Percentiles rank a stretch among this genome's conserved stretches.
Conservation (phyloP, 2,888 invertebrate species). For the Metallyticus violacea region DNA sequence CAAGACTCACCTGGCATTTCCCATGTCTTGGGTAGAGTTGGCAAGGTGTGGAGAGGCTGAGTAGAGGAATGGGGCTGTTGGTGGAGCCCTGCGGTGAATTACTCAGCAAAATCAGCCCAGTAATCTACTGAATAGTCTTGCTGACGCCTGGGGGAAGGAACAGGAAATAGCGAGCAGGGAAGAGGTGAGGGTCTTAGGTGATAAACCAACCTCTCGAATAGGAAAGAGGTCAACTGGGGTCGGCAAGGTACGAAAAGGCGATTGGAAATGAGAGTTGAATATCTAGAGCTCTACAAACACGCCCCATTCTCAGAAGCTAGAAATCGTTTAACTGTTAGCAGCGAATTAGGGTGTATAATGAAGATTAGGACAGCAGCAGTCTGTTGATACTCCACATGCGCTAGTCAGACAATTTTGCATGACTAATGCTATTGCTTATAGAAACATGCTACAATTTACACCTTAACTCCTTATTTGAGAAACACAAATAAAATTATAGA, state of each 20-base stretch:
- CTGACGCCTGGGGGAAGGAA: constrained; percentile 9
- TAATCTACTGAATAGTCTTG: constrained; percentile 18
- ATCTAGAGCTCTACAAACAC: too few relatives aligned
- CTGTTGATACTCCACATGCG: too few relatives aligned
- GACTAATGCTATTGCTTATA: too few relatives aligned
- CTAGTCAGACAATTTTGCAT: too few relatives aligned
- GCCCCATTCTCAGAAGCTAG: not conserved
- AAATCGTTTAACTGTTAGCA: too few relatives aligned
- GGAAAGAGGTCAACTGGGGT: not conserved
- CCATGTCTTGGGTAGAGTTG: not conserved
- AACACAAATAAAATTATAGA: too few relatives aligned
- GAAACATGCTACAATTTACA: too few relatives aligned
- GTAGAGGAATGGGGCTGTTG: not conserved
- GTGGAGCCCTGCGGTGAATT: constrained; percentile 12
- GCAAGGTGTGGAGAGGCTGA: not conserved
- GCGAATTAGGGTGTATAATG: too few relatives aligned
- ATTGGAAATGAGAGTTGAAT: not conserved
- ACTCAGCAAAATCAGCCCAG: constrained; percentile 18
- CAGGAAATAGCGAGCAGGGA: not conserved
- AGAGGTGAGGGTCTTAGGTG: not conserved
- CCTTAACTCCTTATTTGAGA: too few relatives aligned
- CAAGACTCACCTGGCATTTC: constrained; percentile 19
- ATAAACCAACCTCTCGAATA: not conserved
- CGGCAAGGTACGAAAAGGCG: not conserved
- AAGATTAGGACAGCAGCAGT: too few relatives aligned